Conservation (phyloP, 2,113 vertebrate genomes). For the Hepsetus odoe region DNA sequence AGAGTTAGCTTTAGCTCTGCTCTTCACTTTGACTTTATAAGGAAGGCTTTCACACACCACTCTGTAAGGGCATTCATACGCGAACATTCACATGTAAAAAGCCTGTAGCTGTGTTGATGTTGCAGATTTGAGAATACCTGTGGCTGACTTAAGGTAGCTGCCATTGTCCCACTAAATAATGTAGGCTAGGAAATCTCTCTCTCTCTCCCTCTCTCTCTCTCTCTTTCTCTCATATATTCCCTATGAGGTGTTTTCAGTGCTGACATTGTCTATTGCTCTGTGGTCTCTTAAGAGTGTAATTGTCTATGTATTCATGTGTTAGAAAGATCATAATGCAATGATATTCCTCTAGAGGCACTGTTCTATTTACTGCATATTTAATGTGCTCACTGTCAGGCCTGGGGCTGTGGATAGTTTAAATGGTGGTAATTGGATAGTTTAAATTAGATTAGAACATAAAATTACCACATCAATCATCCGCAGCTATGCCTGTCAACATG, state of each 20-base stretch:
- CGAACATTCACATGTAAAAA: conserved; percentile 14
- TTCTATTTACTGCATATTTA: conserved; percentile 54
- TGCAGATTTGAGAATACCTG: conserved; percentile 27
- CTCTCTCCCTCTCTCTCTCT: background rate
- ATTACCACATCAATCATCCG: conserved; percentile 57
- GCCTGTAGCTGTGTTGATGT: conserved; percentile 27
- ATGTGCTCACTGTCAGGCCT: conserved; percentile 54
- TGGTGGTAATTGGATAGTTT: too few species aligned
- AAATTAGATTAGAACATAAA: conserved; percentile 58
- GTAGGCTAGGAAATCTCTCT: conserved; percentile 38
- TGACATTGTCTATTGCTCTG: conserved; percentile 5
- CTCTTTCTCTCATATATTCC: background rate
- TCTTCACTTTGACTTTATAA: too few species aligned
- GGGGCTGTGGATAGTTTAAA: conserved; percentile 52
- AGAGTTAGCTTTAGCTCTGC: too few species aligned
- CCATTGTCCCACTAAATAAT: conserved; percentile 48
- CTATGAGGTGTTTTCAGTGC: conserved; percentile 28
- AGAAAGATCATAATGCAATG: conserved; percentile 44
- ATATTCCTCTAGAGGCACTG: conserved; percentile 39
- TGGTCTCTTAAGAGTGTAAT: conserved; percentile 9
- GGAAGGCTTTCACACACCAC: too few species aligned
- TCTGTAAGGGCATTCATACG: background rate
- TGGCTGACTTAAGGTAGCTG: conserved; percentile 34
- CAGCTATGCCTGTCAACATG: conserved; percentile 43
- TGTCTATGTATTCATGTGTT: conserved; percentile 34